Evolutionary conservation across 2,888 invertebrate species (phyloP).

Genomic region (Periphyllus acericola): DNA sequence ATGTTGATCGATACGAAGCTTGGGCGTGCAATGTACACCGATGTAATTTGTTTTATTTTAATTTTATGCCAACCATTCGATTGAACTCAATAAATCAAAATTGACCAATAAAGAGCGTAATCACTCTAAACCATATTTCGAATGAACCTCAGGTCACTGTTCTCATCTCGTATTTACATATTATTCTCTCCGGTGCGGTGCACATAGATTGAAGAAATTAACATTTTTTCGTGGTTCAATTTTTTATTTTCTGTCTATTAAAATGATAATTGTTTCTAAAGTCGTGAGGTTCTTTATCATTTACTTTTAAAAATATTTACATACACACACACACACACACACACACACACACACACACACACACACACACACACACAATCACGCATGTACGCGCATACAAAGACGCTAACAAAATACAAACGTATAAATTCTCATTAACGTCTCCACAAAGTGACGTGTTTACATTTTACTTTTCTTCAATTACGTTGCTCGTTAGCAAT

Average conservation of each 20-base stretch:
- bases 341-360: too few species aligned
- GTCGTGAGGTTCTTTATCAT: conserved; percentile 10
- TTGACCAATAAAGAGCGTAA: conserved; percentile 15
- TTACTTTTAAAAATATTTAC: not conserved
- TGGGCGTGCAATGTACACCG: not conserved
- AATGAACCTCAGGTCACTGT: conserved; percentile 12
- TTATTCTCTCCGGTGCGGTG: not conserved
- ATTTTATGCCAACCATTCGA: conserved; percentile 33
- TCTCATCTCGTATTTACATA: conserved; percentile 46
- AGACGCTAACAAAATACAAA: conserved; percentile 4
- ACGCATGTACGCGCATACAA: too few species aligned
- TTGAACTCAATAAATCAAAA: conserved; percentile 40
- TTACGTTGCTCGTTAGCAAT: conserved; percentile 41
- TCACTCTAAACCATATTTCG: conserved; percentile 18
- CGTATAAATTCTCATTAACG: conserved; percentile 54
- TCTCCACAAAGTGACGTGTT: conserved; percentile 20
- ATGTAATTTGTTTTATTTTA: conserved; percentile 35
- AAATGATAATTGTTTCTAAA: conserved; percentile 11
- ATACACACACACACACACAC: not conserved
- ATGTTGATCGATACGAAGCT: not conserved
- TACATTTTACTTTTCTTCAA: conserved; percentile 33
- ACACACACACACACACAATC: not conserved
- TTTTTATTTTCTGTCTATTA: not conserved
- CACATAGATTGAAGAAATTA: not conserved
- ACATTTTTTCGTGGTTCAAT: conserved; percentile 15